Base-by-base conservation (phyloP, 1,140 invertebrate species). In the Ostrea denselamellosa region DNA sequence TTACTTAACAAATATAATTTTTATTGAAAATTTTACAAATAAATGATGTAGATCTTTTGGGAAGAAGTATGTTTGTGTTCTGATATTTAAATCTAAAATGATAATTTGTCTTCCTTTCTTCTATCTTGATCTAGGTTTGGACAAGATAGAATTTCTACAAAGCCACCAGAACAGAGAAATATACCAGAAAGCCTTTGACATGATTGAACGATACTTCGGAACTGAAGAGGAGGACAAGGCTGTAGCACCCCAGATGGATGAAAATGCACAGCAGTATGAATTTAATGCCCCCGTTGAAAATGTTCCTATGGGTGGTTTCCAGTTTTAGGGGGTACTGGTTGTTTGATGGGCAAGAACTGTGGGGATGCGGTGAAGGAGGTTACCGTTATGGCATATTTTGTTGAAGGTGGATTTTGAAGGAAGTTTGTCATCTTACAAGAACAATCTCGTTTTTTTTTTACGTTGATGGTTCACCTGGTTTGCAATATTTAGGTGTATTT, bases 111-210 rank as follows among this genome's bases (percentile, higher is more conserved):
- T 44, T 44, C 34, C 22, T 10, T 83, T n/a, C 19, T 19, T 34
- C n/a, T 83, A 9, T 52, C 17, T 25, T 86, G 34, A 90, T 92
- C 34, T 87, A 94, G 98, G 97, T 90, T 96, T 99, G 88, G 98
- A 99, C 95, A 98, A 98, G 95, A 99, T 99, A 89, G 99, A 99
- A 95, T 96, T 96, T 85, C 95, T 99, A 77, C 99, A 99, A 94
- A 97, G 97, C 92, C 98, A 99, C 94, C 98, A 99, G 95, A 99
- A 99, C 95, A 97, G 98, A 93, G 99, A 99, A 90, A 99, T 99
- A 92, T 99, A 99, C 95, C 99, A 99, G 96, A 96, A 99, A 95
- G 98, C 98, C 22, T 99, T 98, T 95, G 97, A 98, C 93, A 98
- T 99, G 91, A 99, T 99, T 93, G 99, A 99, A 94, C 97, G 98